Conservation (phyloP, 2,113 vertebrate species). For the Cnemophilus loriae region DNA sequence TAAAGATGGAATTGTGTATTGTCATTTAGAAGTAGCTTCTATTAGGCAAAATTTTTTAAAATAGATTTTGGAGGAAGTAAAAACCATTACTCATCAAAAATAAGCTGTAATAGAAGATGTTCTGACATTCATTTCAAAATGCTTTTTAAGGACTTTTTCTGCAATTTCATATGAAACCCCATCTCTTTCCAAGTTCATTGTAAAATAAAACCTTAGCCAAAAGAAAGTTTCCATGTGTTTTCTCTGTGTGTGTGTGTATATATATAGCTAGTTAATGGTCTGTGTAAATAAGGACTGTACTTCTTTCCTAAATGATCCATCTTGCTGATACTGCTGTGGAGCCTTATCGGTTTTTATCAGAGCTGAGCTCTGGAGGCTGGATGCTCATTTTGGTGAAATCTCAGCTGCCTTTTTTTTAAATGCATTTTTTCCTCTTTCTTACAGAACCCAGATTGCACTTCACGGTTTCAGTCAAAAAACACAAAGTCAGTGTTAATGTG, state of each 20-base stretch:
- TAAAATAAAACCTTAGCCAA: neutral
- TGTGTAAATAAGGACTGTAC: neutral
- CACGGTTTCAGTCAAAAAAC: neutral
- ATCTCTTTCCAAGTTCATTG: neutral
- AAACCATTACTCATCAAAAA: neutral
- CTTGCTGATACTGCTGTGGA: neutral
- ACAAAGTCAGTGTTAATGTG: neutral
- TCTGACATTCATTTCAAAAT: neutral
- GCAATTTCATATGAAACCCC: neutral
- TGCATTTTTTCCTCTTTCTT: neutral
- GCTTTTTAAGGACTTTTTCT: neutral
- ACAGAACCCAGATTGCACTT: neutral
- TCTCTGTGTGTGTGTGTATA: neutral
- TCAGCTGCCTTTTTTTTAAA: neutral
- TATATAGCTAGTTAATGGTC: neutral
- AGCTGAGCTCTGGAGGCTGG: neutral
- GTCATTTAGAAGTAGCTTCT: neutral
- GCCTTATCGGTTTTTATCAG: neutral
- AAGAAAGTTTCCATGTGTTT: neutral
- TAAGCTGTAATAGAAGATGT: neutral
- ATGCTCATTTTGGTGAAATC: neutral
- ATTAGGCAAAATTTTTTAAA: neutral
- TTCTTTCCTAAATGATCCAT: neutral
- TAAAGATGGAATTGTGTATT: neutral
- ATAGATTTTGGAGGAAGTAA: neutral